Base-by-base conservation (phyloP, 2,888 invertebrate genomes). In the Oxytorus armatus region DNA sequence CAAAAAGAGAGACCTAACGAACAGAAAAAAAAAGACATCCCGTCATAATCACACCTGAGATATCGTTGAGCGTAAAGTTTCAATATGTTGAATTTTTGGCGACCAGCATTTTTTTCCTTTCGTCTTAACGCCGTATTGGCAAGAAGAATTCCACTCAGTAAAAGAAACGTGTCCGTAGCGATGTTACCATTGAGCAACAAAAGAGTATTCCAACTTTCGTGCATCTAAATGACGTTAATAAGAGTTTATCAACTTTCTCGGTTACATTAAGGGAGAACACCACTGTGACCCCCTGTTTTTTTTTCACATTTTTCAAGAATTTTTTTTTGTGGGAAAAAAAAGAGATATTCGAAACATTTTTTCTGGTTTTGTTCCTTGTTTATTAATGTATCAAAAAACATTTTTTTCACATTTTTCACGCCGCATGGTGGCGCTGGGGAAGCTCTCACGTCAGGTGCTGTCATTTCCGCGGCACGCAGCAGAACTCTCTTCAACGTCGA, bases 61-160 rank as follows among this genome's bases (percentile, higher is more conserved):
- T 96, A 96, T 82, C 96, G 93, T 81, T 94, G 95, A 23, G 95
- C 86, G 83, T 95, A 93, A n/a, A 96, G 92, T 1, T 94, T 90
- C 14, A 94, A 84, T 55, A 95, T 89, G 88, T 95, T 95, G 0
- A 96, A 77, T 14, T 79, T 80, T 47, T 77, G 57, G 16, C 82
- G 68, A n/a, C 79, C 79, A 0, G 81, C 63, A 23, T 82, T 61
- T 8, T 85, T 86, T 29, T 85, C 74, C 25, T 83, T 84, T 72
- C 85, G 86, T 2, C 23, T 57, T 36, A 89, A 66, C 44, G 77
- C 81, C 2, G 86, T 88, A 70, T 89, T 90, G 2, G 89, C 86
- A 39, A 92, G 72, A 18, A 92, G 81, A 10, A 88, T 85, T 0
- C 90, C 90, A 10, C 92, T 89, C 11, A 92, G 83, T 1, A 92